These are phyloP conservation scores for Antigone vipio DNA, from an alignment of 2,113 vertebrate species.

Conservation along the genomic window DNA sequence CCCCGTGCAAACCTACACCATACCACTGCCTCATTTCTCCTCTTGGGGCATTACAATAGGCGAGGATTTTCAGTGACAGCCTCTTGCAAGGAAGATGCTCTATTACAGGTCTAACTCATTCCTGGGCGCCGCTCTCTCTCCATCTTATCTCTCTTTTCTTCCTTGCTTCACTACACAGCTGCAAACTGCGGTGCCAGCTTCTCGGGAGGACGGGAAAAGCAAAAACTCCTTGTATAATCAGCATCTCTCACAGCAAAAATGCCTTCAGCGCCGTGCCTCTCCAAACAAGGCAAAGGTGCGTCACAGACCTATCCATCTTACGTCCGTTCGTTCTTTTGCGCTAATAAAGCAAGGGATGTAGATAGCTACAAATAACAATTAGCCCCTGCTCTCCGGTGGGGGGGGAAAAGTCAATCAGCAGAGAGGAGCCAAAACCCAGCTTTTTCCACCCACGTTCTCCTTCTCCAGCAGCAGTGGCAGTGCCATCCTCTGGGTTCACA, in stretches of 20 bases:
- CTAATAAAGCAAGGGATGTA: background rate
- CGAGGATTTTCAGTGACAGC: background rate
- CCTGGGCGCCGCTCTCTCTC: background rate
- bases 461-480: background rate
- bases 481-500: background rate
- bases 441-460: background rate
- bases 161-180: background rate
- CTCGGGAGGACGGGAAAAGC: background rate
- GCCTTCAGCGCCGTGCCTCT: rapidly evolving
- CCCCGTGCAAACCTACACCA: background rate
- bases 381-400: background rate
- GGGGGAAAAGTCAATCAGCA: background rate
- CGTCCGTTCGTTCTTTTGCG: background rate
- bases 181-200: background rate
- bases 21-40: background rate
- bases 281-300: background rate
- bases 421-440: background rate
- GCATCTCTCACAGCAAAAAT: background rate
- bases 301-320: background rate
- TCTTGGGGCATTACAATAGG: background rate
- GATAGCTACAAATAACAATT: background rate
- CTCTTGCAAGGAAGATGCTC: constrained; percentile 10
- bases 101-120: background rate
- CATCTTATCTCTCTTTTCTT: background rate
- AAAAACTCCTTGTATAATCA: background rate